Evolutionary conservation across 2,888 invertebrate species (phyloP), one percentile per base, ranked within the genome.

Genomic region (Anthophora plumipes): DNA sequence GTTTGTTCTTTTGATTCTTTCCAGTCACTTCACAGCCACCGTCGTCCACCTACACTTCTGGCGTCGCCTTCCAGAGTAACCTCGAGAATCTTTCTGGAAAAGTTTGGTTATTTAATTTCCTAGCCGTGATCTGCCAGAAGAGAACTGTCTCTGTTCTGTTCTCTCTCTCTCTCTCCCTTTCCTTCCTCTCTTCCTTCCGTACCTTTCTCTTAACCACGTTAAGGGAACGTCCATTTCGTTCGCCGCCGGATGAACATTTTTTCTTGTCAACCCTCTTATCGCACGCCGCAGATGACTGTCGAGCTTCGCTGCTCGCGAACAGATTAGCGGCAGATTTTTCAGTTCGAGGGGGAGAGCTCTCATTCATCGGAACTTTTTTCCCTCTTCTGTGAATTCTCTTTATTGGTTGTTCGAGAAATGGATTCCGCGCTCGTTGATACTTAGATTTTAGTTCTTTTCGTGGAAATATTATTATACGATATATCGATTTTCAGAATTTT

Each of bases 101-200:
- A 91, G 89, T 92, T 92, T 88, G 90, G 89, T 92, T 92, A 92
- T 92, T 92, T 92, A 92, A 92, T 92, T 92, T 92, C 84, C 85
- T 83, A 77, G 71, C 88, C 71, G 84, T 81, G 82, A 81, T 82
- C 74, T 80, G 83, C 77, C 66, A 63, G 67, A n/a, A 46, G 8
- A 50, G 43, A n/a, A n/a, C n/a, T n/a, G n/a, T n/a, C n/a, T n/a
- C n/a, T n/a, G n/a, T n/a, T n/a, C n/a, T n/a, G n/a, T n/a, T n/a
- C n/a, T n/a, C n/a, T n/a, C n/a, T n/a, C n/a, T n/a, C n/a, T 54
- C 50, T 59, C 54, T 75, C 66, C 41, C 52, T 20, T 46, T 22
- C 55, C 48, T 41, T 37, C 31, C 52, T 50, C 31, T 52, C 41
- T 41, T 43, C 41, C 17, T 50, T n/a, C 39, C 37, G 20, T 55